A percentile compares a stretch with the other conserved stretches of the same genome.
phyloP scores from a whole-genome alignment of 2,888 invertebrate genomes.

The Lycia hirtaria region DNA sequence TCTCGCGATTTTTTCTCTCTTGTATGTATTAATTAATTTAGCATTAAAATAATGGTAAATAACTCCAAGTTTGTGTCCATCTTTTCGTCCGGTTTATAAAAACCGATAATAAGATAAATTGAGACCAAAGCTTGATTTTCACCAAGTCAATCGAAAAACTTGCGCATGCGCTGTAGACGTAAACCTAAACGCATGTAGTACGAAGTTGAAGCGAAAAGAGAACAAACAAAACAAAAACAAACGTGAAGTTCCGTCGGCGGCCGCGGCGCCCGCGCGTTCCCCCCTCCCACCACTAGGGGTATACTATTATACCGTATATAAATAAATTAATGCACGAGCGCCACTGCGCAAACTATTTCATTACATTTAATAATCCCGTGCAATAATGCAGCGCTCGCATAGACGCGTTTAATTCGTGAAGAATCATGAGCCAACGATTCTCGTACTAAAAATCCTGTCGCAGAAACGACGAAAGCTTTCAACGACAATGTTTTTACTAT shows the following conservation, averaged over 20 bases:
- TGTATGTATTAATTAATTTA: slow-evolving; percentile 80
- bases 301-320: slow-evolving; percentile 45
- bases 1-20: slow-evolving; percentile 70
- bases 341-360: slow-evolving; percentile 50
- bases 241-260: slow-evolving; percentile 70
- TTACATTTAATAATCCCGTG: slow-evolving; percentile 48
- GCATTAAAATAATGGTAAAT: slow-evolving; percentile 84
- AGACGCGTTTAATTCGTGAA: slow-evolving; percentile 43
- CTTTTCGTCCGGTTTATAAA: slow-evolving; percentile 70
- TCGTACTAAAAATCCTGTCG: slow-evolving; percentile 42
- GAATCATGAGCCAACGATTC: slow-evolving; percentile 46
- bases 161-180: slow-evolving; percentile 58
- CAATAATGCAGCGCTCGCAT: slow-evolving; percentile 48
- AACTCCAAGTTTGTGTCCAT: slow-evolving; percentile 81
- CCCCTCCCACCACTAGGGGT: slow-evolving; percentile 36
- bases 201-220: slow-evolving; percentile 77
- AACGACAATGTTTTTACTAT: slow-evolving; percentile 42
- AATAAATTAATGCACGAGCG: slow-evolving; percentile 60
- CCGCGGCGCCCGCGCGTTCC: slow-evolving; percentile 47
- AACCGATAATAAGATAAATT: slow-evolving; percentile 56
- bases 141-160: slow-evolving; percentile 61
- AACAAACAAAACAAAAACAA: slow-evolving; percentile 82
- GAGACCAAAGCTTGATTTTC: slow-evolving; percentile 61
- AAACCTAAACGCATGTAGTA: slow-evolving; percentile 63
- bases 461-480: background rate